Base-by-base conservation (phyloP, 2,888 invertebrate species). In the Pollenia angustigena region DNA sequence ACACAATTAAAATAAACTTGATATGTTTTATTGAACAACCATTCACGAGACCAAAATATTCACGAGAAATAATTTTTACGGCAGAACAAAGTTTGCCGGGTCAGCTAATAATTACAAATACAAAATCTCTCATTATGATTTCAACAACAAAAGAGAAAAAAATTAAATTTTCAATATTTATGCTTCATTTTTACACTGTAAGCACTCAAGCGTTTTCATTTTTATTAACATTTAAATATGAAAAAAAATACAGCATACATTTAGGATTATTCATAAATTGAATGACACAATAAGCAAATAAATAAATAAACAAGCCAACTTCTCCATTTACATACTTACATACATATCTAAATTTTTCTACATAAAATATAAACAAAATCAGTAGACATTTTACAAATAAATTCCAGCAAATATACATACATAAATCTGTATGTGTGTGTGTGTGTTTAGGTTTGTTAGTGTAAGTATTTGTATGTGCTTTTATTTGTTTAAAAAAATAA, bases 401-500 rank as follows among this genome's bases (percentile, higher is more conserved):
- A 32, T 32, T 32, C 32, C 32, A 32, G 32, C 32, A 32, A 32
- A 32, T 0, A 32, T 12, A 48, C 58, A 58, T 32, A 58, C 58
- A 32, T 58, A 14, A 2, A 18, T 23, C 58, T 46, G n/a, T 16
- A 11, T 42, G 18, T 60, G 42, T n/a, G 18, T 60, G 42, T n/a
- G 2, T 18, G 50, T 50, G 32, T 50, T 46, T 12, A 40, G 2
- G 18, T 42, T 23, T 18, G 23, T 4, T 11, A 7, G 52, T 23
- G n/a, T 44, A 46, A 54, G 66, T 78, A 52, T 54, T 69, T 79
- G 54, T 78, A 44, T 79, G 46, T 80, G 66, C 18, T 66, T 69
- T 80, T 69, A 66, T 74, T 72, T 80, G 42, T 81, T 72, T 75
- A 42, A 62, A 69, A 68, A 58, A 60, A 78, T 80, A 80, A 81